These are phyloP conservation scores for Chloromyia formosa DNA, from an alignment of 2,888 invertebrate genomes.

Conservation along the genomic window DNA sequence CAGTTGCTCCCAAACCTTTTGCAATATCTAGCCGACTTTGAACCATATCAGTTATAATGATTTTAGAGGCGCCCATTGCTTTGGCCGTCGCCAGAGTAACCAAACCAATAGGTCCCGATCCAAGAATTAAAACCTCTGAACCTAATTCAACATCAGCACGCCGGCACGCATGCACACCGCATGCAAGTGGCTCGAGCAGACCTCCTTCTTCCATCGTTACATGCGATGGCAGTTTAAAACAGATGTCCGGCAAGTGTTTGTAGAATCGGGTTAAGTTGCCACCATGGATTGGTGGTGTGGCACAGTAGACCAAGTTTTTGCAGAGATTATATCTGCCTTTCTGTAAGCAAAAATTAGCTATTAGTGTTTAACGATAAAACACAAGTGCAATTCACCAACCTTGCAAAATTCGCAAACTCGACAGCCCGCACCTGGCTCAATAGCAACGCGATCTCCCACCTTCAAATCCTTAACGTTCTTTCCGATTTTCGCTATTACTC, in stretches of 20 bases:
- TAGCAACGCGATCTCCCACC: constrained; percentile 89
- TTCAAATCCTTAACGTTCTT: constrained; percentile 73
- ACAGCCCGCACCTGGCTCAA: constrained; percentile 94
- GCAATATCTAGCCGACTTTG: constrained; percentile 75
- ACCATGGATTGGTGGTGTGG: constrained; percentile 86
- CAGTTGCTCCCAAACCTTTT: constrained; percentile 79
- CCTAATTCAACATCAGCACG: constrained; percentile 81
- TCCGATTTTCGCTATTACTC: constrained; percentile 80
- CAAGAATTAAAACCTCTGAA: constrained; percentile 77
- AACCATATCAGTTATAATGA: constrained; percentile 73
- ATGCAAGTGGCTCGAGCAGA: constrained; percentile 89
- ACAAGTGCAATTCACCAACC: no score
- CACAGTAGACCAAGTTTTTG: constrained; percentile 85
- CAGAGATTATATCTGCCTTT: constrained; percentile 91
- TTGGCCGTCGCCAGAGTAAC: constrained; percentile 82
- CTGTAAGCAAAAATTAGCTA: constrained; percentile 10
- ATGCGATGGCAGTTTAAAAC: constrained; percentile 87
- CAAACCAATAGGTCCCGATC: constrained; percentile 90
- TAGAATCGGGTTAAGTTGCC: constrained; percentile 89
- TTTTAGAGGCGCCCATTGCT: constrained; percentile 83
- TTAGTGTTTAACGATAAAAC: no score
- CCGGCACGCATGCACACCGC: constrained; percentile 92
- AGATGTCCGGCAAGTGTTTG: constrained; percentile 89
- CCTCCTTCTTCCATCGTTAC: constrained; percentile 94
- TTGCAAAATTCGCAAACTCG: constrained; percentile 86